Conservation (phyloP, 2,113 vertebrate genomes). For the Baryphthengus martii region DNA sequence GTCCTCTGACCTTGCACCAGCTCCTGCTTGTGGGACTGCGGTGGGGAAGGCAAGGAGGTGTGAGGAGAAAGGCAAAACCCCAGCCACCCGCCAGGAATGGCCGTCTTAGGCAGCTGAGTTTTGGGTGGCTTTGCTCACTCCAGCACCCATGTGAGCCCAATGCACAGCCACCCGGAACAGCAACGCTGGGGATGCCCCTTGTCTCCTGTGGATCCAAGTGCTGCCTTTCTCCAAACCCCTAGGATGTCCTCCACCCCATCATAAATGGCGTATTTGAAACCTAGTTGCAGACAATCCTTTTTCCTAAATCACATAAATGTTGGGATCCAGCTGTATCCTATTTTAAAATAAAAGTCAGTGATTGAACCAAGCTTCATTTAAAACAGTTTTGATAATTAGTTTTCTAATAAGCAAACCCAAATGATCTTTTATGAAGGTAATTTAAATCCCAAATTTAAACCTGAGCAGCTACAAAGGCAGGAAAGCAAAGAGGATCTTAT, state of each 20-base stretch:
- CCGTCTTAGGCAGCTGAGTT: not conserved
- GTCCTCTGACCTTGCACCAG: not conserved
- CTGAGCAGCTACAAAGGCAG: not conserved
- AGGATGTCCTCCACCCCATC: not conserved
- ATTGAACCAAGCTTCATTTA: not conserved
- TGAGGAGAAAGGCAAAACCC: not conserved
- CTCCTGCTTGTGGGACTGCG: not conserved
- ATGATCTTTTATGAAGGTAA: not conserved
- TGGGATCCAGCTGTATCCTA: not conserved
- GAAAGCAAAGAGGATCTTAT: not conserved
- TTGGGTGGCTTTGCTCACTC: not conserved
- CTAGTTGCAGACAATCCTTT: not conserved
- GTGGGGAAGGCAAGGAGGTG: not conserved
- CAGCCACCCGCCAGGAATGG: not conserved
- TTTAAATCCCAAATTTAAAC: not conserved
- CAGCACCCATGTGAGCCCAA: not conserved
- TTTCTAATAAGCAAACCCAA: not conserved
- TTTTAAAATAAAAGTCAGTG: not conserved
- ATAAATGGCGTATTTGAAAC: not conserved
- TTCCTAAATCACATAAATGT: not conserved
- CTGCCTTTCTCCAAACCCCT: not conserved
- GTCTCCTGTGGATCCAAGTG: accelerated
- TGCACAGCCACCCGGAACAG: accelerated
- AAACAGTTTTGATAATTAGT: not conserved
- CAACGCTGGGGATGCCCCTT: accelerated